These are phyloP conservation scores for Galerucella nymphaeae DNA, from an alignment of 2,888 invertebrate species.

Conservation along the genomic window DNA sequence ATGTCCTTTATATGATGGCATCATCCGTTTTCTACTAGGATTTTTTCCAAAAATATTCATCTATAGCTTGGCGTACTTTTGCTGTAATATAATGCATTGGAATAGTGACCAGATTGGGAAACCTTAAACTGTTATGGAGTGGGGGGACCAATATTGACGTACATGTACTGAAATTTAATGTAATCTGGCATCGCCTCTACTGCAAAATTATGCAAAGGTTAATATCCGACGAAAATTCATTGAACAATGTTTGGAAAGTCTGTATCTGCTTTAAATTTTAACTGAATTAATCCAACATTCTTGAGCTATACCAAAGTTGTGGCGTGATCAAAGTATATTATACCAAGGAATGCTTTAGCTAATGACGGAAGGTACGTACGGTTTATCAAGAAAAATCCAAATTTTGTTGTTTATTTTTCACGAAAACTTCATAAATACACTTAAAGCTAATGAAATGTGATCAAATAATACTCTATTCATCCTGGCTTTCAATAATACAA, in stretches of 20 bases:
- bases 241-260: conserved; percentile 37
- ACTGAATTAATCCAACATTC: conserved; percentile 29
- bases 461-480: no score
- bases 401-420: not conserved
- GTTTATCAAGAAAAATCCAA: not conserved
- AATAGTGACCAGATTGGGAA: conserved; percentile 3
- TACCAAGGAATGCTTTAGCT: not conserved
- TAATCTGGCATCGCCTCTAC: conserved; percentile 16
- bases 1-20: no score
- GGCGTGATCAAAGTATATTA: conserved; percentile 11
- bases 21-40: no score
- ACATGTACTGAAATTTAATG: conserved; percentile 25
- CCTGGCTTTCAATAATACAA: no score
- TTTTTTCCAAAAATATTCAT: no score
- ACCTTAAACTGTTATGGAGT: conserved; percentile 15
- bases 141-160: conserved; percentile 19
- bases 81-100: not conserved
- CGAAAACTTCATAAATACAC: not conserved
- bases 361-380: not conserved
- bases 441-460: no score
- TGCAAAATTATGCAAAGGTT: conserved; percentile 31
- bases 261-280: conserved; percentile 30
- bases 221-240: conserved; percentile 31
- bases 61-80: no score
- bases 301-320: conserved; percentile 2